Evolutionary conservation across 2,797 vertebrate genomes (phyloP), one percentile per base, ranked within the genome.

Genomic region (Neosalanx taihuensis): DNA sequence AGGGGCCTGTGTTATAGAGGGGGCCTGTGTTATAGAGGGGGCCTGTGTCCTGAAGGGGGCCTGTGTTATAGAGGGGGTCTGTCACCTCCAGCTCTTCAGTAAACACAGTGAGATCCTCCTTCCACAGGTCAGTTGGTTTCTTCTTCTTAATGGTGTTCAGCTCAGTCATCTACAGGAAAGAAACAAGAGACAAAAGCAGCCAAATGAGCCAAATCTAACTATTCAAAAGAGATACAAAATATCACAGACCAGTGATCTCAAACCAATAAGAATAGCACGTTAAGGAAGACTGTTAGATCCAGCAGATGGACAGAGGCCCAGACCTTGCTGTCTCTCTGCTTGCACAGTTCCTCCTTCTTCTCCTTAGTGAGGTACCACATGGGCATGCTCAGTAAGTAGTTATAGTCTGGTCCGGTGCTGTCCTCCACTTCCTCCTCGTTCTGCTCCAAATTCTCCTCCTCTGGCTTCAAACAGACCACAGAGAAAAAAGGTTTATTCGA

Each of bases 301-400:
- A 46, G 9, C 41, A 41, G 30, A 12, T 9, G 12, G 46, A 31
- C 35, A 56, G 2, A 29, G 30, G 7, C 13, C 17, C 74, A 31
- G 23, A 98, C 98, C 93, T 99, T 99, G 7, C 89, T 87, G 69
- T 96, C 94, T 70, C 93, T 94, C 83, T 97, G 96, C 67, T 87
- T 97, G 84, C 96, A 98, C 31, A 99, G 90, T 72, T 99, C 98
- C 15, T 99, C 97, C 46, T 99, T 99, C 91, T 98, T 99, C 77
- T 99, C 98, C 76, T 99, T 99, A 63, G 94, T 98, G 81, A 99
- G 83, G 84, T 91, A 98, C 98, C 98, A 99, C 86, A 99, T 95
- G 61, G 97, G 98, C 98, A 99, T 99, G 83, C 91, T 95, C 18
- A 99, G 94, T 67, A 99, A 93, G 81, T 99, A 99, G 88, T 98